Evolutionary conservation across 1,140 invertebrate species (phyloP), one percentile per base, ranked within the genome.

Genomic region (Micrasema longulum): DNA sequence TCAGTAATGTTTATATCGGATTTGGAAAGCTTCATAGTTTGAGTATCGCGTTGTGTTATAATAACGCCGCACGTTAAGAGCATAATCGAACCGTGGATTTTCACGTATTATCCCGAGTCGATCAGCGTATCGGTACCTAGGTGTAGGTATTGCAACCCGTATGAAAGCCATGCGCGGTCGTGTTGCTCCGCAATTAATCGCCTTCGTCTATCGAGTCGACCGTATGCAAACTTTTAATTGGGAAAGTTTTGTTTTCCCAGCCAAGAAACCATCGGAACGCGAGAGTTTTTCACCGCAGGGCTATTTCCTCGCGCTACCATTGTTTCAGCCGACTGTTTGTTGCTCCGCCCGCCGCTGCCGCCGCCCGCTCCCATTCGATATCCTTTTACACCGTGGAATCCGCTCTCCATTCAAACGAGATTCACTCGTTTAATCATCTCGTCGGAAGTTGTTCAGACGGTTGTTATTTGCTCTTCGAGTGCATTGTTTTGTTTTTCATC

Each of bases 211-310:
- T 75, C 69, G 53, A n/a, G 65, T 18, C 18, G 57, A 23, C 57
- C 36, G 20, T 12, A 35, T 18, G 16, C 36, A 45, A 75, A 75
- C 73, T 75, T 75, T 75, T 75, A 75, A 75, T 75, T 75, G 69
- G 73, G 64, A 75, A 75, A 75, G 64, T 75, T 73, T 73, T 62
- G 67, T 73, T 65, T 75, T 69, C 55, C 48, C 38, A n/a, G 60
- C 23, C 41, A 45, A 63, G 60, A 38, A 60, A 38, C 35, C 55
- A 20, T 23, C 38, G 23, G 60, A 45, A 63, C 12, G 57, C 60
- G 38, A 16, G 38, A 66, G 48, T 66, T 66, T 66, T 52, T 52
- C 63, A 66, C 63, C 43, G 47, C 63, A 18, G 60, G 43, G 60
- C 35, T 63, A 47, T 47, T 45, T 63, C 60, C 60, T 45, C 60